These are phyloP conservation scores for Elegia similella DNA, from an alignment of 2,888 invertebrate species.

Conservation along the genomic window DNA sequence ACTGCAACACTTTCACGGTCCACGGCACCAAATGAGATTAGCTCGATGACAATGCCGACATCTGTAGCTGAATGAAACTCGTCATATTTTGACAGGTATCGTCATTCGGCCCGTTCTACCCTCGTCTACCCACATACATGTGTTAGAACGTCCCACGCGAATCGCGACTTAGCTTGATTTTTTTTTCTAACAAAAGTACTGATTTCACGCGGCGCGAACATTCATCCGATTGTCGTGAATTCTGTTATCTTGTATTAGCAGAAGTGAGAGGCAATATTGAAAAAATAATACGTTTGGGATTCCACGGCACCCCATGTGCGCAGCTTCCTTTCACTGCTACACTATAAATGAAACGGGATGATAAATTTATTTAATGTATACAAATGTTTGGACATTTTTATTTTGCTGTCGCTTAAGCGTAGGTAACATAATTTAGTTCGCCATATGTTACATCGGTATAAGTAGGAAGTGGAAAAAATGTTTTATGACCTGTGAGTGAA, in stretches of 20 bases:
- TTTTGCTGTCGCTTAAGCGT: constrained; percentile 77
- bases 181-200: constrained; percentile 69
- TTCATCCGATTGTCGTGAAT: constrained; percentile 76
- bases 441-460: constrained; percentile 73
- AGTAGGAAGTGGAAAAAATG: constrained; percentile 79
- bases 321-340: constrained; percentile 76
- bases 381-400: constrained; percentile 82
- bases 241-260: constrained; percentile 77
- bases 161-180: constrained; percentile 45
- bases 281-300: constrained; percentile 80
- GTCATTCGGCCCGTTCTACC: constrained; percentile 57
- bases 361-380: constrained; percentile 82
- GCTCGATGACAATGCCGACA: constrained; percentile 73
- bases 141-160: constrained; percentile 64
- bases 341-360: constrained; percentile 73
- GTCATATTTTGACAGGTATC: constrained; percentile 81
- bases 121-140: constrained; percentile 78
- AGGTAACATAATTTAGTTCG: constrained; percentile 80
- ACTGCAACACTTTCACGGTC: constrained; percentile 72
- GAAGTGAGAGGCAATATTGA: constrained; percentile 71
- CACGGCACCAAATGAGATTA: constrained; percentile 76
- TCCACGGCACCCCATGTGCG: constrained; percentile 76
- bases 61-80: constrained; percentile 73
- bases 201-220: constrained; percentile 81
- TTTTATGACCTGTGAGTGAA: constrained; percentile 74